Base-by-base conservation (phyloP, 2,888 invertebrate species). In the Campoplex nolae region DNA sequence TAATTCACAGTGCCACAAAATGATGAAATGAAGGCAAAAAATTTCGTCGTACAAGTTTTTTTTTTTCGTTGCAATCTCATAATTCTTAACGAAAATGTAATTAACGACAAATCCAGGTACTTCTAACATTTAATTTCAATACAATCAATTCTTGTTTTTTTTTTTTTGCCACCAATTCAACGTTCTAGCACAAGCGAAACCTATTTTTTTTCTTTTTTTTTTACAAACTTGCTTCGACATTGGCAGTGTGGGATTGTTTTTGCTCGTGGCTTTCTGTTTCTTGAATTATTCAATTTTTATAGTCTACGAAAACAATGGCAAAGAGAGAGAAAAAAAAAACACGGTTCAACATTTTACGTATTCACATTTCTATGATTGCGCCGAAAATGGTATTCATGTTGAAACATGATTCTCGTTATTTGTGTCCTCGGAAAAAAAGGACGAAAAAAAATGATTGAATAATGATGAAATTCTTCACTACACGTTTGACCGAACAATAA, bases 71-170 rank as follows among this genome's bases (percentile, higher is more conserved):
- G 62, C 48, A 54, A 65, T 35, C 16, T 48, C 68, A 42, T n/a
- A 38, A 68, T 65, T 13, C 38, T 42, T n/a, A 77, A 73, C 74
- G 62, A 62, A 78, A 51, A 78, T 32, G 28, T 45, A 51, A 51
- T 77, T 65, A 78, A 67, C 65, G 73, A 56, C n/a, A 42, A 74
- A 78, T 83, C 74, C 77, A 78, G 74, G 67, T 82, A 74, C 74
- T 78, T 75, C 68, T 81, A 83, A 83, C 78, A 74, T 74, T 74
- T 56, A 84, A 67, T 74, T 74, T 78, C 51, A 45, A 73, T 79
- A 79, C 65, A 75, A 75, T 51, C 11, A 51, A 84, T 45, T 13
- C 42, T 80, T 42, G 56, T 78, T 62, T 48, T 48, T 51, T 48
- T 51, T 70, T 78, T 62, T 48, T 48, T 18, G 28, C 62, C 70